Conservation (phyloP, 2,797 vertebrate species). For the Scomberomorus guttatus region DNA sequence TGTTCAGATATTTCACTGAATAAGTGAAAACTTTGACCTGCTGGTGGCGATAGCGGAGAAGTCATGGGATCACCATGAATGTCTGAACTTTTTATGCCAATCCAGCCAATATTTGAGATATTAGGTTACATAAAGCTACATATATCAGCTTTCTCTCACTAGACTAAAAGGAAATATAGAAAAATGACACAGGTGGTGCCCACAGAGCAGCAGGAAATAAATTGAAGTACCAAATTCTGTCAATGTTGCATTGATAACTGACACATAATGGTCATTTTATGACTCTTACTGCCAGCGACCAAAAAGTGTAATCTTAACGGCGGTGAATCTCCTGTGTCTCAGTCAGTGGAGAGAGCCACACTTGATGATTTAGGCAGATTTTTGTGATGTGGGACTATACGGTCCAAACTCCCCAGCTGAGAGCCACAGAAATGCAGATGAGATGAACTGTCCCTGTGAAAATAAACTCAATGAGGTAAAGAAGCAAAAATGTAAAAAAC, state of each 20-base stretch:
- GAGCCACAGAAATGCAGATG: neutral
- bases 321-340: neutral
- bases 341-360: neutral
- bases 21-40: too few species aligned
- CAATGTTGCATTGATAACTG: neutral
- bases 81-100: too few species aligned
- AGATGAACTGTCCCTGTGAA: conserved; percentile 6
- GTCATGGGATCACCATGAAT: too few species aligned
- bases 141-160: too few species aligned
- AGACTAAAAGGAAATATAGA: too few species aligned
- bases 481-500: conserved; percentile 13
- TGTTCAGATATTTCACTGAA: too few species aligned
- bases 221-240: neutral
- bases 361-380: neutral
- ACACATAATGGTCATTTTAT: neutral
- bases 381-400: neutral
- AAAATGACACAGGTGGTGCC: neutral
- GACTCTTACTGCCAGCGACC: neutral
- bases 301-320: neutral
- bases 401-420: neutral
- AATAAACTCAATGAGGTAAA: conserved; percentile 20
- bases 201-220: neutral
- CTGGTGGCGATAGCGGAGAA: too few species aligned
- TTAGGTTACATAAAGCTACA: too few species aligned
- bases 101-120: too few species aligned